Percentiles rank a stretch among this genome's conserved stretches.
These are phyloP conservation scores for Physella acuta DNA, from an alignment of 1,140 invertebrate species.

Conservation along the genomic window DNA sequence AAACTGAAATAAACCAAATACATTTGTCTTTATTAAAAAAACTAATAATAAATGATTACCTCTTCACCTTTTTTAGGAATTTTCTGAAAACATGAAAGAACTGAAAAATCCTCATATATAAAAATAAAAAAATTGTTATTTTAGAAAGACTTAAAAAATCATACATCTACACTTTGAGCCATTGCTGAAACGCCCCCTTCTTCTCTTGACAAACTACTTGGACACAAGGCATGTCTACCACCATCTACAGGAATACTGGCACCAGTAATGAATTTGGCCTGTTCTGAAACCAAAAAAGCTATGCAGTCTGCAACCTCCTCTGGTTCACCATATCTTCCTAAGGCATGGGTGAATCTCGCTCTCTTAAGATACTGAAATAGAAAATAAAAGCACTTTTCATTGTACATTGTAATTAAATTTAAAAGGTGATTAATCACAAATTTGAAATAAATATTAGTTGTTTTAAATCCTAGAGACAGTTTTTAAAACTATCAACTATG, in stretches of 20 bases:
- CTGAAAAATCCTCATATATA: slow-evolving; percentile 1
- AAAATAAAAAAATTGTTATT: not conserved
- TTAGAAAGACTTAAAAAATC: not conserved
- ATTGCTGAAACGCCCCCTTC: slow-evolving; percentile 24
- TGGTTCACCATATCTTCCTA: slow-evolving; percentile 75
- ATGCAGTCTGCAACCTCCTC: slow-evolving; percentile 79
- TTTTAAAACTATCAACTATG: not conserved
- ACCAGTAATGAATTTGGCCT: slow-evolving; percentile 80
- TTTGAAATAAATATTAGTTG: not conserved
- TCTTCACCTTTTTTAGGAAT: no score
- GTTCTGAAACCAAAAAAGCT: slow-evolving; percentile 78
- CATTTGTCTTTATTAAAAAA: no score
- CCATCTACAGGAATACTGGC: slow-evolving; percentile 81
- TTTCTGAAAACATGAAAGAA: not conserved
- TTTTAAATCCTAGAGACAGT: not conserved
- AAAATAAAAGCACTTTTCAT: no score
- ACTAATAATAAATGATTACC: no score
- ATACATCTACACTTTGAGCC: slow-evolving; percentile 2
- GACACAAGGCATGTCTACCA: slow-evolving; percentile 73
- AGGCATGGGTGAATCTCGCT: slow-evolving; percentile 74
- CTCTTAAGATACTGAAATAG: slow-evolving; percentile 70
- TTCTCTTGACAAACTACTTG: slow-evolving; percentile 21
- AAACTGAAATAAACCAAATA: no score
- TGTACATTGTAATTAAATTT: no score
- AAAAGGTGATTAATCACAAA: no score